phyloP scores from a whole-genome alignment of 2,113 vertebrate genomes.

The Perca schrenkii region DNA sequence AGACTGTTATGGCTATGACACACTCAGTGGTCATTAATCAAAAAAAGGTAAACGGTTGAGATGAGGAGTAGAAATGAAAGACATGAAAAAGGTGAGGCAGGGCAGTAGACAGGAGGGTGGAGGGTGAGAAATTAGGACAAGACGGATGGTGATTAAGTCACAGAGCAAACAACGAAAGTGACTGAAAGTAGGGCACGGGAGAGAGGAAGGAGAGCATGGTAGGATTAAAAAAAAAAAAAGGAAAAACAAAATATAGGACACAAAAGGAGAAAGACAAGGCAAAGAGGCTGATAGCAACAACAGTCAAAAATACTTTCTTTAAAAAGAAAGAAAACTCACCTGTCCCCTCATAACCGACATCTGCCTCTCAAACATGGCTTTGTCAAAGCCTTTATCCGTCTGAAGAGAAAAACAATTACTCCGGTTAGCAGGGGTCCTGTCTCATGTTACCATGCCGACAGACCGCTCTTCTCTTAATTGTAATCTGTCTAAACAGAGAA shows the following conservation, averaged over 20 bases:
- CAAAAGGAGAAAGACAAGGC: background rate
- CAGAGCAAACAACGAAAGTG: background rate
- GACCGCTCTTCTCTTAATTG: background rate
- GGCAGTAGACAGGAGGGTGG: background rate
- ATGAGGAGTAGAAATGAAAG: background rate
- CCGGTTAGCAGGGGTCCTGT: background rate
- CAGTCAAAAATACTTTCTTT: background rate
- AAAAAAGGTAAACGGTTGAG: background rate
- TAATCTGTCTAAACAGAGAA: background rate
- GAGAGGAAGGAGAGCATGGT: background rate
- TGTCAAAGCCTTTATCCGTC: conserved; percentile 96
- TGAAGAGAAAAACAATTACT: conserved; percentile 60
- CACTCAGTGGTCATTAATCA: background rate
- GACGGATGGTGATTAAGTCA: background rate
- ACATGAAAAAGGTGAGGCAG: background rate
- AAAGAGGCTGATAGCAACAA: background rate
- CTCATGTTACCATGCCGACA: too few species aligned
- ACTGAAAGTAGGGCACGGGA: conserved; percentile 16
- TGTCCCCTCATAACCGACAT: conserved; percentile 99
- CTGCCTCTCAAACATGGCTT: conserved; percentile 95
- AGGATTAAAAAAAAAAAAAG: conserved; percentile 15
- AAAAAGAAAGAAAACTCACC: conserved; percentile 82
- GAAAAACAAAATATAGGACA: background rate
- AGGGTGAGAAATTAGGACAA: background rate
- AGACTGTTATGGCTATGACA: background rate